Base-by-base conservation (phyloP, 2,797 vertebrate species). In the Delichon dasypus region DNA sequence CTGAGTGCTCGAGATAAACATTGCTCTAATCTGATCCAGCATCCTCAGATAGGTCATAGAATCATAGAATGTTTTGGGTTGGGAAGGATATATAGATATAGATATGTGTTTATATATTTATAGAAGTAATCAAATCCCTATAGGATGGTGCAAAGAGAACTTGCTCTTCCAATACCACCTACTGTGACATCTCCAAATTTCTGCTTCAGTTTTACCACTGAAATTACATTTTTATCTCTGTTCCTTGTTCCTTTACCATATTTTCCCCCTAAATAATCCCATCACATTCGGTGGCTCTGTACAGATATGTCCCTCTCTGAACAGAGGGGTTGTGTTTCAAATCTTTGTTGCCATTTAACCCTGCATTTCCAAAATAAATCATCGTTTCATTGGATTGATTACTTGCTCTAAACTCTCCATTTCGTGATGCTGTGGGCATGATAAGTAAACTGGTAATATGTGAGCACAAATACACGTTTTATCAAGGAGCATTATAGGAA, bases 201-300 rank as follows among this genome's bases (percentile, higher is more conserved):
- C 10, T 65, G 16, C 64, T 81, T 32, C 32, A 19, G 3, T 84
- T 86, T 62, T n/a, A 2, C 18, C 30, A 5, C 29, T 23, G 38
- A 12, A 38, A 38, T 38, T 38, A 11, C 38, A 38, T 11, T 74
- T 32, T 48, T 17, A 9, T 45, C 76, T 53, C 42, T 84, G n/a
- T 20, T 86, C 64, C 61, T 77, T 54, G 8, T 61, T 92, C 73
- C 62, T 78, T 61, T 61, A 54, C 12, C 10, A 0, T 6, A 3
- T 48, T 57, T 81, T 23, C 9, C n/a, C 16, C 53, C 48, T 45
- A 27, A 40, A 25, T 32, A 23, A 4, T 61, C 71, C 79, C 19
- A 1, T 23, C 1, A 1, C 36, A 2, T 62, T 62, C 26, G 2
- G 30, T 12, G 34, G 2, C 60, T 77, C 47, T 5, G 0, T 11